Conservation (phyloP, 1,140 invertebrate genomes). For the Lethocerus indicus region DNA sequence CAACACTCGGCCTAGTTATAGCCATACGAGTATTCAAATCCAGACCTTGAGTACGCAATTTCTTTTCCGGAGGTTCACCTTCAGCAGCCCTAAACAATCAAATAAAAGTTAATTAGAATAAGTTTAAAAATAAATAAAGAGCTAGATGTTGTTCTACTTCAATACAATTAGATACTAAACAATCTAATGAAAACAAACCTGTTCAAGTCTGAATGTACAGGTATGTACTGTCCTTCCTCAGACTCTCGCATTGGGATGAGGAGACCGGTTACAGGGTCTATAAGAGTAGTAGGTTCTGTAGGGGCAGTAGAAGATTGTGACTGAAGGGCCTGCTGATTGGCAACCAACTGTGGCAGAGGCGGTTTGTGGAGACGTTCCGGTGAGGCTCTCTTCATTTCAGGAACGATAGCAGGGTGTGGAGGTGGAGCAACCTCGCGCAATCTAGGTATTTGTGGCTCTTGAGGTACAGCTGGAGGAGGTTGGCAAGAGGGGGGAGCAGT, state of each 20-base stretch:
- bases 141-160: too few relatives aligned
- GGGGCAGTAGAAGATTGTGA: background rate
- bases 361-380: background rate
- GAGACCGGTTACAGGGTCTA: constrained; percentile 60
- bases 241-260: constrained; percentile 51
- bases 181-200: constrained; percentile 10
- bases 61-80: constrained; percentile 8
- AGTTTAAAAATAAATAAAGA: too few relatives aligned
- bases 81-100: background rate
- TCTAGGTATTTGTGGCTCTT: too few relatives aligned
- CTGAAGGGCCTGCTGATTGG: background rate
- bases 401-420: too few relatives aligned
- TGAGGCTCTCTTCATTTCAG: too few relatives aligned
- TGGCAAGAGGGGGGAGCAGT: background rate
- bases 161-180: too few relatives aligned
- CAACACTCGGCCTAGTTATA: constrained; percentile 13
- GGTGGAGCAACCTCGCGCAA: too few relatives aligned
- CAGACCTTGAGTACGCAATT: background rate
- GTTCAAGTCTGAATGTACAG: constrained; percentile 27
- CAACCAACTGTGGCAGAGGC: background rate
- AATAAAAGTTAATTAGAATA: background rate
- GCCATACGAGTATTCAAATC: constrained; percentile 6
- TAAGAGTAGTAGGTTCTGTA: constrained; percentile 39
- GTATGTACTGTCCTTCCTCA: constrained; percentile 52
- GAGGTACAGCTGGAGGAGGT: constrained; percentile 1